Conservation (phyloP, 2,888 invertebrate species). For the Lissonota sp. region DNA sequence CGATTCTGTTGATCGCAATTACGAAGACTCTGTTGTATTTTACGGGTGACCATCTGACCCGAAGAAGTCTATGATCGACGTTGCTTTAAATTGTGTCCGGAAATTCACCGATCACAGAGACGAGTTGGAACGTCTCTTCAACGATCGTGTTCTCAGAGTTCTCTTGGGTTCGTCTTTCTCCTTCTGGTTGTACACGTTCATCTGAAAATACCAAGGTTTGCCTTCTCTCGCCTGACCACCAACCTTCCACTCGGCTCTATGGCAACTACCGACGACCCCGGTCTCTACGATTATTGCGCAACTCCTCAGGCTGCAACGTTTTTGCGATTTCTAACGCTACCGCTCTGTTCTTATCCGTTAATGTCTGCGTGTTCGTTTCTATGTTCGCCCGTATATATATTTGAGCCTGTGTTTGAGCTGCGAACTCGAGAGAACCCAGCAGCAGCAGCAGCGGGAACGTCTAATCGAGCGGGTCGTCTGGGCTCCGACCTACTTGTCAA, state of each 20-base stretch:
- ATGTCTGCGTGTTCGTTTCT: background rate
- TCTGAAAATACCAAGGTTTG: conserved; percentile 61
- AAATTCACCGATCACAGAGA: conserved; percentile 32
- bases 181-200: conserved; percentile 10
- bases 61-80: background rate
- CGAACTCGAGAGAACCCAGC: conserved; percentile 37
- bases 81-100: conserved; percentile 23
- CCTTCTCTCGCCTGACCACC: conserved; percentile 28
- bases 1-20: background rate
- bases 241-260: conserved; percentile 46
- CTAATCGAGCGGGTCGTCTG: conserved; percentile 48
- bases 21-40: background rate
- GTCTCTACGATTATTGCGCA: conserved; percentile 56
- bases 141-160: conserved; percentile 5
- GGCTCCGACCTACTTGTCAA: conserved; percentile 55
- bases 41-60: background rate
- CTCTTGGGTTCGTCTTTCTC: conserved; percentile 3
- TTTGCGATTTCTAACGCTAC: conserved; percentile 55
- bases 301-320: conserved; percentile 43
- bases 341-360: background rate
- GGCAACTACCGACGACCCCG: conserved; percentile 22
- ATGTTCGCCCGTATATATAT: background rate
- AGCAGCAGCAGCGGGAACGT: conserved; percentile 40
- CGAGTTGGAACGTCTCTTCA: conserved; percentile 10
- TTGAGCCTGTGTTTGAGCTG: conserved; percentile 9